Evolutionary conservation across 53 echinoderm and acorn worm genomes (phyloP), one percentile per base, ranked within the genome.

Genomic region (Hippasteria phrygiana): DNA sequence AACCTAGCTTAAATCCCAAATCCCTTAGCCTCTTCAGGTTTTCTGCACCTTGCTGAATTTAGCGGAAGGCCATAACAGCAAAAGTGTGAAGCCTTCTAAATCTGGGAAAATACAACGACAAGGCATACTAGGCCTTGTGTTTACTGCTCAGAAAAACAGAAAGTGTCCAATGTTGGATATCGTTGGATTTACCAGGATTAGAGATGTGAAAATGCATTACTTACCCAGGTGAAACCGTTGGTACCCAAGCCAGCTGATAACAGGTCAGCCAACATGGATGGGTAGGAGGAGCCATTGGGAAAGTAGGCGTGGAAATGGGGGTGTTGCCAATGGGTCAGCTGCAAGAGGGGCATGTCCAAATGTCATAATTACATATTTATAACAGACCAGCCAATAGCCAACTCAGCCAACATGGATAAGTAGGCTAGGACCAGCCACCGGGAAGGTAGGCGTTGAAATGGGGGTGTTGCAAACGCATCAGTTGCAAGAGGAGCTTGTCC

Each of bases 291-390:
- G 11, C 95, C 93, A 14, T 90, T 88, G 0, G 95, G 95, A 42
- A 95, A 95, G 62, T 95, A 95, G 38, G 95, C 95, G 56, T 95
- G 95, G 74, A 93, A 95, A 7, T 78, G 55, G 8, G 92, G 95
- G 47, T 95, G 95, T 73, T 95, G 95, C 95, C 95, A 95, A 66
- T 95, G 95, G 11, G 95, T 91, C 39, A 95, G 75, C 95, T 95
- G 80, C 64, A 34, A 0, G 39, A 5, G 11, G 27, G 84, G 7
- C 7, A 88, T 35, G 18, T 5, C 33, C 37, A 69, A n/a, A n/a
- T n/a, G n/a, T n/a, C n/a, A n/a, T n/a, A n/a, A n/a, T n/a, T n/a
- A n/a, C n/a, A n/a, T n/a, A n/a, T n/a, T n/a, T n/a, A n/a, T n/a
- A n/a, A n/a, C 12, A 95, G 88, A 18, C 93, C 95, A 63, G 92